Percentiles rank a stretch among this genome's conserved stretches.
Evolutionary conservation across 64 coral and sea anemone species (phyloP).

Genomic region (Actinia equina): DNA sequence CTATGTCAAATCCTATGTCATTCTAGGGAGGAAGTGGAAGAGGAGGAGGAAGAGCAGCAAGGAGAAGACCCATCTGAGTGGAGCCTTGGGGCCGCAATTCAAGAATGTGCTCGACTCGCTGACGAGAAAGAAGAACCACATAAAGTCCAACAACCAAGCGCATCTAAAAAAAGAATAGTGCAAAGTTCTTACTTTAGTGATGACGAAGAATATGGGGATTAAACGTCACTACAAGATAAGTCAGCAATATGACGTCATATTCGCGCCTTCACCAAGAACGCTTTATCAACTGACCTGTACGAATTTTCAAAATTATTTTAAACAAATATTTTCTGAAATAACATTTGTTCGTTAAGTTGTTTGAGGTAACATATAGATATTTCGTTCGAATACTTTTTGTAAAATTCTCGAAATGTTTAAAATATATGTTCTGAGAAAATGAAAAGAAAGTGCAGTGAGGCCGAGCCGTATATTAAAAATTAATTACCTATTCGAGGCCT

Average conservation of each 20-base stretch:
- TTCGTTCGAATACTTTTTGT: too few relatives aligned
- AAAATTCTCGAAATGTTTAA: too few relatives aligned
- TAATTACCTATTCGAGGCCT: too few relatives aligned
- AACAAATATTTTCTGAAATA: too few relatives aligned
- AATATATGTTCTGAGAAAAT: too few relatives aligned
- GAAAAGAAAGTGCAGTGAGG: too few relatives aligned
- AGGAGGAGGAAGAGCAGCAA: conserved; percentile 38
- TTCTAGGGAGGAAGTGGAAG: conserved; percentile 35
- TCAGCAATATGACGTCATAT: neutral
- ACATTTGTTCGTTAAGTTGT: too few relatives aligned
- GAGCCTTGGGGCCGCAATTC: conserved; percentile 50
- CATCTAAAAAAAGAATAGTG: conserved; percentile 39
- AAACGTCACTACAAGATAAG: neutral
- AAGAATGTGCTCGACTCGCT: conserved; percentile 53
- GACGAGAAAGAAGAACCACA: neutral
- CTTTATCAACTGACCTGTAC: too few relatives aligned
- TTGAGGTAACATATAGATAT: too few relatives aligned
- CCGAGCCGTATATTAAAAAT: too few relatives aligned
- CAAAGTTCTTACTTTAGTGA: conserved; percentile 62
- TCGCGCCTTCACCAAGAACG: neutral
- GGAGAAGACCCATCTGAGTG: conserved; percentile 66
- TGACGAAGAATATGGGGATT: conserved; percentile 49
- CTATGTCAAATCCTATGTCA: neutral
- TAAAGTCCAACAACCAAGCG: neutral
- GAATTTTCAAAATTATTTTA: too few relatives aligned